Base-by-base conservation (phyloP, 2,888 invertebrate species). In the Macrosoma leucophasiata region DNA sequence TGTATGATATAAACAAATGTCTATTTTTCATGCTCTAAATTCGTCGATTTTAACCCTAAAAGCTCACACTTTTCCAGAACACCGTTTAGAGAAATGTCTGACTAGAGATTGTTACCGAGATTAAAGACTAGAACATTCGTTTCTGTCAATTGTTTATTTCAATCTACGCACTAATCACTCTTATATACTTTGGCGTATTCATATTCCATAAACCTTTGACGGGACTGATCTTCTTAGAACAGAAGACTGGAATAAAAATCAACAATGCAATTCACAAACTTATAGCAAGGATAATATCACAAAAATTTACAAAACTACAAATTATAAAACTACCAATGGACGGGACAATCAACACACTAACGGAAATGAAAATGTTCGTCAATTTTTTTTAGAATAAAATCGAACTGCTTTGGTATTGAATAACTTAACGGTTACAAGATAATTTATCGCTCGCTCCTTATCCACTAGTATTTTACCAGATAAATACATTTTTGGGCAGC, bases 321-420 rank as follows among this genome's bases (percentile, higher is more conserved):
- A 48, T n/a, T n/a, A n/a, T 45, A 28, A 50, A 47, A 55, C 65
- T 72, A 72, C 52, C 30, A 50, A 62, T 82, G 84, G 82, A 84
- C 84, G 84, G 82, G 82, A 70, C 58, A 63, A 59, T 66, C 55
- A 75, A 79, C 63, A 74, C 69, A 77, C 76, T 69, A 68, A 68
- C 56, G 43, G 43, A 70, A 68, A 60, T 48, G 24, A 55, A 58
- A 55, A 46, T 38, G 37, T 41, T 51, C 46, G n/a, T n/a, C n/a
- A n/a, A n/a, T n/a, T n/a, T n/a, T n/a, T n/a, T n/a, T n/a, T n/a
- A 48, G 54, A 59, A 55, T 48, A 47, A 43, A 63, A 36, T 14
- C 26, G 33, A 20, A 32, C 36, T 36, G 33, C 22, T 36, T 31
- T 11, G 6, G 20, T 30, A 18, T 31, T 27, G 21, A n/a, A n/a